These are phyloP conservation scores for Pelecanus crispus DNA, from an alignment of 2,113 vertebrate species.

Conservation along the genomic window DNA sequence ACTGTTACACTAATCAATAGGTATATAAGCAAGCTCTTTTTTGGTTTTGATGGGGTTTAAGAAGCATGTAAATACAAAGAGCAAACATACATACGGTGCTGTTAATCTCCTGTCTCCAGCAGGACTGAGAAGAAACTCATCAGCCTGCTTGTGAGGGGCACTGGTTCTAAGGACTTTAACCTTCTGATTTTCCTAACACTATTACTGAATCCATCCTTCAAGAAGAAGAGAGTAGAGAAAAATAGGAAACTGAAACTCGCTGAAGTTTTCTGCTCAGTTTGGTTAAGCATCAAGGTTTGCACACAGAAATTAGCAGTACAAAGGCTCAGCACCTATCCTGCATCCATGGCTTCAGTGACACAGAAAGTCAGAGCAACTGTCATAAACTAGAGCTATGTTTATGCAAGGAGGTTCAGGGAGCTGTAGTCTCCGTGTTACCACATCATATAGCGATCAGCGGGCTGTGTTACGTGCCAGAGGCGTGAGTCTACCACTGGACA, in stretches of 20 bases:
- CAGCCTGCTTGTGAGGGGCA: not conserved
- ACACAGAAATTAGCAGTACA: not conserved
- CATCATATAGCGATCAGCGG: fast-evolving
- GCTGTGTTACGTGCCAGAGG: not conserved
- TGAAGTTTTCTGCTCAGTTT: not conserved
- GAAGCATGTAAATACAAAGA: not conserved
- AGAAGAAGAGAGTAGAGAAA: not conserved
- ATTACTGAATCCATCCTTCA: not conserved
- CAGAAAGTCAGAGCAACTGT: not conserved
- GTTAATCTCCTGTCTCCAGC: not conserved
- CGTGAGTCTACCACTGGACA: not conserved
- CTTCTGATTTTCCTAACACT: not conserved
- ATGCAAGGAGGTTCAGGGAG: not conserved
- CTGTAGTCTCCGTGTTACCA: not conserved
- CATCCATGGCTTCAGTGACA: not conserved
- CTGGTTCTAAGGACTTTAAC: not conserved
- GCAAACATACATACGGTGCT: not conserved
- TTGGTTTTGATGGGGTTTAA: not conserved
- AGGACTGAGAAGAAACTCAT: not conserved
- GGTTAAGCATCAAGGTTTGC: not conserved
- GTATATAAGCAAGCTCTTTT: not conserved
- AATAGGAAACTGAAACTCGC: not conserved
- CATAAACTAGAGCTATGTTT: not conserved
- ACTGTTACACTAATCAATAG: not conserved
- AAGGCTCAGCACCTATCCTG: not conserved